Conservation (phyloP, 92 coral and sea anemone genomes). For the Palythoa heliodiscus region DNA sequence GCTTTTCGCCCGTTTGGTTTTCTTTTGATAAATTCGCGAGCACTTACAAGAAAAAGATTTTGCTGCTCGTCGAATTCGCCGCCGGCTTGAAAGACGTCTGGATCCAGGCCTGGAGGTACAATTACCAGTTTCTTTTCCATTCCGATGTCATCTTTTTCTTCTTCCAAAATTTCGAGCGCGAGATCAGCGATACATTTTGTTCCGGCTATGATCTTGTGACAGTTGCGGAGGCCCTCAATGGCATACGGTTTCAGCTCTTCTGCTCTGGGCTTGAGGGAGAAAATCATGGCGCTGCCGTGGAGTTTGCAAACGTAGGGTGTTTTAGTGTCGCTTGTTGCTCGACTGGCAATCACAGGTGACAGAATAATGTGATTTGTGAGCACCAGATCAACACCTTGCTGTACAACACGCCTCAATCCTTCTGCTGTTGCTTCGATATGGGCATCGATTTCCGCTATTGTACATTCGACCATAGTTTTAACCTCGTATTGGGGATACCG, state of each 20-base stretch:
- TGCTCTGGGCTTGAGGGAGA: slow-evolving; percentile 70
- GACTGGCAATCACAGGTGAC: slow-evolving; percentile 81
- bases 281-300: slow-evolving; percentile 85
- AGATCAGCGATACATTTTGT: slow-evolving; percentile 65
- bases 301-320: slow-evolving; percentile 80
- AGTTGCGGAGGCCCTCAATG: slow-evolving; percentile 72
- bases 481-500: slow-evolving; percentile 75
- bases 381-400: slow-evolving; percentile 85
- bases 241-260: slow-evolving; percentile 75
- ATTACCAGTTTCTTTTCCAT: slow-evolving; percentile 65
- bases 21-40: slow-evolving; percentile 60
- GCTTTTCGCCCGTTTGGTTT: slow-evolving; percentile 79
- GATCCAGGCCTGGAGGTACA: slow-evolving; percentile 89
- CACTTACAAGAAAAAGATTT: slow-evolving; percentile 70
- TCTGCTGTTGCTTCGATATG: slow-evolving; percentile 73
- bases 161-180: slow-evolving; percentile 59
- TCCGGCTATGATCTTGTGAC: slow-evolving; percentile 79
- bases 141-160: slow-evolving; percentile 66
- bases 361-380: slow-evolving; percentile 84
- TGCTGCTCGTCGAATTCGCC: slow-evolving; percentile 68
- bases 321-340: slow-evolving; percentile 68
- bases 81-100: slow-evolving; percentile 73
- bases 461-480: slow-evolving; percentile 80
- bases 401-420: slow-evolving; percentile 75
- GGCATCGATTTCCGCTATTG: slow-evolving; percentile 87